Evolutionary conservation across 2,888 invertebrate species (phyloP).

Genomic region (Cerastoderma edule): DNA sequence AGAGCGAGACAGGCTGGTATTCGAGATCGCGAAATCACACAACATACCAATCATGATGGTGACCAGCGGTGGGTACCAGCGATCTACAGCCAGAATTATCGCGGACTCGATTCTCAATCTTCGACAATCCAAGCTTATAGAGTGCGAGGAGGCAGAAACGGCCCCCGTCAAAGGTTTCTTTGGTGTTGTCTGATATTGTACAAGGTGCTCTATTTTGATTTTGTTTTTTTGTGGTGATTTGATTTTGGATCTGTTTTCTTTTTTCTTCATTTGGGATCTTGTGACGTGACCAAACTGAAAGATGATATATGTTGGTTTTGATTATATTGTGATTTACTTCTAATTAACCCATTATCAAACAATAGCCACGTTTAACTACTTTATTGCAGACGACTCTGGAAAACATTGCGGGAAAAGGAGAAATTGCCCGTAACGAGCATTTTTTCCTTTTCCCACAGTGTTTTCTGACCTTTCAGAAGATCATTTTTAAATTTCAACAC

Average conservation of each 20-base stretch:
- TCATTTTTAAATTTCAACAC: neutral
- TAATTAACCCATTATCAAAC: no score
- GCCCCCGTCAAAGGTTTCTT: slow-evolving; percentile 46
- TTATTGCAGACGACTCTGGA: neutral
- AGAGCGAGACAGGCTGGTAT: slow-evolving; percentile 92
- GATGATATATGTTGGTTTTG: no score
- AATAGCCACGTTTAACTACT: no score
- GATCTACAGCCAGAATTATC: slow-evolving; percentile 91
- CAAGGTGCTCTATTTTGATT: slow-evolving; percentile 25
- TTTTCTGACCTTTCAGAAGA: neutral
- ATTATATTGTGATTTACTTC: no score
- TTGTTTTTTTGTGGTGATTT: slow-evolving; percentile 7
- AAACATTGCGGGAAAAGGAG: neutral
- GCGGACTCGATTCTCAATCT: slow-evolving; percentile 94
- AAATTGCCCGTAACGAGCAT: neutral
- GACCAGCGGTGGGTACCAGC: slow-evolving; percentile 94
- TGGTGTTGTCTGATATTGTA: slow-evolving; percentile 48
- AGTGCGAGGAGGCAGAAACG: slow-evolving; percentile 73
- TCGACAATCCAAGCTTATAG: slow-evolving; percentile 84
- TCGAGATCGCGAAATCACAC: slow-evolving; percentile 87
- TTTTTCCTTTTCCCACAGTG: neutral
- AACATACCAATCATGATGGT: slow-evolving; percentile 93
- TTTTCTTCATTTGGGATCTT: no score
- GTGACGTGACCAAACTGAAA: no score
- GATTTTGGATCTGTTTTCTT: neutral